These are phyloP conservation scores for Octomys mimax DNA, from an alignment of 2,797 vertebrate species.

Conservation along the genomic window DNA sequence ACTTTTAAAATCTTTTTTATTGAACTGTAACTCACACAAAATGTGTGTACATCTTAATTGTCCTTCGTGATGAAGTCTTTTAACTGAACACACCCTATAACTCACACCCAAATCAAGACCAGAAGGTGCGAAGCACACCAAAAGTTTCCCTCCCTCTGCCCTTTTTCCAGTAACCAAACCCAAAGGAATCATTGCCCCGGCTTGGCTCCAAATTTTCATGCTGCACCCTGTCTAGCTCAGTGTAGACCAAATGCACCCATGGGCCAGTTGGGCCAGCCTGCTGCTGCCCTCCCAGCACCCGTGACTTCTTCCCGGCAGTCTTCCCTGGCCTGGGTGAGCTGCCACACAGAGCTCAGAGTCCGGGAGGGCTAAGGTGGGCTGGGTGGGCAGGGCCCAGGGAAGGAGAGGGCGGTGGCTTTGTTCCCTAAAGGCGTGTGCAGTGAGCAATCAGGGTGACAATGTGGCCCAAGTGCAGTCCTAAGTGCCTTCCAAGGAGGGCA, in stretches of 20 bases:
- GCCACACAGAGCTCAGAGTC: slow-evolving; percentile 83
- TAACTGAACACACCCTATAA: not conserved
- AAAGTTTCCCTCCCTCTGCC: not conserved
- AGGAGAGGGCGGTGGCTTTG: slow-evolving; percentile 86
- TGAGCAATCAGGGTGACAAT: slow-evolving; percentile 98
- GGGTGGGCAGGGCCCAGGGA: slow-evolving; percentile 71
- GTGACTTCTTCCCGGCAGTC: slow-evolving; percentile 53
- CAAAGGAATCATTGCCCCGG: slow-evolving; percentile 9
- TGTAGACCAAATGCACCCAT: fast-evolving
- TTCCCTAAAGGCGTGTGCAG: slow-evolving; percentile 93
- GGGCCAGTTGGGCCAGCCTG: not conserved
- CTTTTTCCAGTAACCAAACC: not conserved
- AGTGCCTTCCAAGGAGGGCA: slow-evolving; percentile 94
- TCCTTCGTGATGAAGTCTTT: not conserved
- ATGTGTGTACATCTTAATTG: not conserved
- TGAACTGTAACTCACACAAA: not conserved
- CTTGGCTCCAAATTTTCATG: not conserved
- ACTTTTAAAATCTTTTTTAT: not conserved
- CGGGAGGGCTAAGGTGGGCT: not conserved
- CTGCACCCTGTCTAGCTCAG: not conserved
- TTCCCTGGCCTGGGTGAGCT: slow-evolving; percentile 82
- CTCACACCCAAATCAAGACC: slow-evolving; percentile 26
- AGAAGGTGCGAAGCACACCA: not conserved
- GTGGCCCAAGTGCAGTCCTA: slow-evolving; percentile 96
- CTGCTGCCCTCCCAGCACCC: not conserved